These are phyloP conservation scores for Fistularia tabacaria DNA, from an alignment of 2,797 vertebrate species.

Conservation along the genomic window DNA sequence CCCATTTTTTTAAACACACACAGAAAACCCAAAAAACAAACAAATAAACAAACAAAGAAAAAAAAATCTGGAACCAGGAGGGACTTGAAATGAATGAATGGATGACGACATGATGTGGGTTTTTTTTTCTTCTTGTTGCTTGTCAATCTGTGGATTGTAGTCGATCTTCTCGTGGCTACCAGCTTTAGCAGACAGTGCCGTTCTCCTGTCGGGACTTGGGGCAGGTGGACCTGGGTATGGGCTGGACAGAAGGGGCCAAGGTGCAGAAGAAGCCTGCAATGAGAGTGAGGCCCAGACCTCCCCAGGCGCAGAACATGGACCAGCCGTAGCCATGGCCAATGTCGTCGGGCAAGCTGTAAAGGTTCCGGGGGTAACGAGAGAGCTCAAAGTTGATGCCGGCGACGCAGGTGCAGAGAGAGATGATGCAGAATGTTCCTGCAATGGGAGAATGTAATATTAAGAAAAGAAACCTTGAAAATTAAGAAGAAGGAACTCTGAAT, in stretches of 20 bases:
- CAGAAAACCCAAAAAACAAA: slow-evolving; percentile 9
- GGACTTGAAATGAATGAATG: slow-evolving; percentile 30
- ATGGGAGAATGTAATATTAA: slow-evolving; percentile 7
- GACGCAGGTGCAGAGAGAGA: slow-evolving; percentile 97
- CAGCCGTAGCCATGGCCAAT: slow-evolving; percentile 98
- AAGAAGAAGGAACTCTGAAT: too few species aligned
- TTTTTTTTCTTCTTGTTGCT: slow-evolving; percentile 9
- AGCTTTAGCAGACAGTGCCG: slow-evolving; percentile 91
- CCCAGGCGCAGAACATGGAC: slow-evolving; percentile 99
- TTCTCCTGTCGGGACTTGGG: slow-evolving; percentile 98
- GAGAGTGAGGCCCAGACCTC: slow-evolving; percentile 94
- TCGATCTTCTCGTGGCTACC: slow-evolving; percentile 10
- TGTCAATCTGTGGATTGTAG: slow-evolving; percentile 12
- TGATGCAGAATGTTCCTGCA: slow-evolving; percentile 98
- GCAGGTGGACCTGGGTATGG: slow-evolving; percentile 92
- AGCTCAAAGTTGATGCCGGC: slow-evolving; percentile 99
- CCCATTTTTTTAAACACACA: slow-evolving; percentile 60
- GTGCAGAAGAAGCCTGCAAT: slow-evolving; percentile 99
- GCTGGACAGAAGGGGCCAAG: slow-evolving; percentile 95
- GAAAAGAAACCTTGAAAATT: background rate
- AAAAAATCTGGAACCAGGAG: slow-evolving; percentile 47
- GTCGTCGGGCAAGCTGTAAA: slow-evolving; percentile 94
- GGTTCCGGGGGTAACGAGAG: slow-evolving; percentile 92
- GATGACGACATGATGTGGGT: slow-evolving; percentile 40
- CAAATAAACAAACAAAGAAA: slow-evolving; percentile 10